Evolutionary conservation across 2,888 invertebrate species (phyloP).

Genomic region (Caenorhabditis angaria): DNA sequence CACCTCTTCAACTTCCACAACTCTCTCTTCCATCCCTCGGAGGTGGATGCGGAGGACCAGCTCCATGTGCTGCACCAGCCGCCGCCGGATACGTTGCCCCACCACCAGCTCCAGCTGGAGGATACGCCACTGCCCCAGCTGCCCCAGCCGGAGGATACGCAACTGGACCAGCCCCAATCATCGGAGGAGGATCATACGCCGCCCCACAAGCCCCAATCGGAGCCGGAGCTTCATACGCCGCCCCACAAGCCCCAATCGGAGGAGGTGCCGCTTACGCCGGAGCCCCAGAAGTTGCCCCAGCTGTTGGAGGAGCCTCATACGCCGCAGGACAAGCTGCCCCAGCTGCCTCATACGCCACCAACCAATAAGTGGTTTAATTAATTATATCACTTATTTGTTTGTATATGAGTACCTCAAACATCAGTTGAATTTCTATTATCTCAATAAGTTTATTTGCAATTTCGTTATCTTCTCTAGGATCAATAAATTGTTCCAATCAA

Average conservation of each 20-base stretch:
- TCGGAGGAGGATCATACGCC: conserved; percentile 19
- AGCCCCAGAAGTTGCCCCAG: too few relatives aligned
- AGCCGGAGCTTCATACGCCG: conserved; percentile 19
- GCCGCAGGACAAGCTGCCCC: conserved; percentile 13
- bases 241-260: conserved; percentile 4
- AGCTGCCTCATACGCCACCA: conserved; percentile 11
- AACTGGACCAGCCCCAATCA: conserved; percentile 29
- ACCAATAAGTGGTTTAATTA: background rate
- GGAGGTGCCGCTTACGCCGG: background rate
- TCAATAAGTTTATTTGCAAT: conserved; percentile 3
- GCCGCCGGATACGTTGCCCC: conserved; percentile 41
- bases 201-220: conserved; percentile 20
- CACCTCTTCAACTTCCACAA: conserved; percentile 50
- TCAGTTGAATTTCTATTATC: conserved; percentile 2
- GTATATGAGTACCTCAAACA: conserved; percentile 7
- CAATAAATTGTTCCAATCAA: background rate
- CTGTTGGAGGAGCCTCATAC: conserved; percentile 23
- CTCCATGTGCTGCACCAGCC: conserved; percentile 29
- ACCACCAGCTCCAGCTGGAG: conserved; percentile 44
- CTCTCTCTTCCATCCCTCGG: conserved; percentile 45
- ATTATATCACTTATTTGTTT: background rate
- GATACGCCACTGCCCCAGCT: conserved; percentile 43
- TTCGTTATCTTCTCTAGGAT: background rate
- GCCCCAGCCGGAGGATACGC: conserved; percentile 37
- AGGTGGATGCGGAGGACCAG: conserved; percentile 48